These are phyloP conservation scores for Tragulus kanchil DNA, from an alignment of 2,113 vertebrate genomes.

Conservation along the genomic window DNA sequence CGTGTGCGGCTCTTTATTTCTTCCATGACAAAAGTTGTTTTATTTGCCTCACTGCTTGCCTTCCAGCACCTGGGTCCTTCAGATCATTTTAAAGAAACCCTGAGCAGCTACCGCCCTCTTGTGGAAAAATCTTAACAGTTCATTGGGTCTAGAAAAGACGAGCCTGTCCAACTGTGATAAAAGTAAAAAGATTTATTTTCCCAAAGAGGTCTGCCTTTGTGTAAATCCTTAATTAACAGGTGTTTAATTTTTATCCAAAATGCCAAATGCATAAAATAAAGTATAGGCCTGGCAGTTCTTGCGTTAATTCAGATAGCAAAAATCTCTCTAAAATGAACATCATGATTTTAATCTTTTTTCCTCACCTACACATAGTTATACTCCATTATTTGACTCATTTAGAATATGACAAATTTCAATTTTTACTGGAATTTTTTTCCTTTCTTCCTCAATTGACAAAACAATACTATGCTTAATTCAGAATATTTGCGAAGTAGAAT, in stretches of 20 bases:
- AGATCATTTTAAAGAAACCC: neutral
- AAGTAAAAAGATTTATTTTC: neutral
- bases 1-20: neutral
- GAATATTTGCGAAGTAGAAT: neutral
- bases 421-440: neutral
- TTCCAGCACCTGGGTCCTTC: rapidly evolving
- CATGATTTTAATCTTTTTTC: constrained; percentile 25
- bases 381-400: neutral
- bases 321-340: neutral
- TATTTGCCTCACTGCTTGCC: rapidly evolving
- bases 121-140: constrained; percentile 61
- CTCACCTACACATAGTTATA: neutral
- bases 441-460: neutral
- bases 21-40: neutral
- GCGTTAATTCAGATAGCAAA: constrained; percentile 22
- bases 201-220: neutral
- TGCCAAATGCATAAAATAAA: neutral
- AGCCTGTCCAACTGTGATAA: rapidly evolving
- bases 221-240: neutral
- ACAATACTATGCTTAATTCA: neutral
- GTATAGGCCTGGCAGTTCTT: neutral
- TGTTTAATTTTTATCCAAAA: constrained; percentile 14
- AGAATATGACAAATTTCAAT: neutral
- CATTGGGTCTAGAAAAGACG: neutral
- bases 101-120: constrained; percentile 75